A percentile compares a stretch with the other conserved stretches of the same genome.
Evolutionary conservation across 2,888 invertebrate species (phyloP).

Genomic region (Sclerodermus sp.): DNA sequence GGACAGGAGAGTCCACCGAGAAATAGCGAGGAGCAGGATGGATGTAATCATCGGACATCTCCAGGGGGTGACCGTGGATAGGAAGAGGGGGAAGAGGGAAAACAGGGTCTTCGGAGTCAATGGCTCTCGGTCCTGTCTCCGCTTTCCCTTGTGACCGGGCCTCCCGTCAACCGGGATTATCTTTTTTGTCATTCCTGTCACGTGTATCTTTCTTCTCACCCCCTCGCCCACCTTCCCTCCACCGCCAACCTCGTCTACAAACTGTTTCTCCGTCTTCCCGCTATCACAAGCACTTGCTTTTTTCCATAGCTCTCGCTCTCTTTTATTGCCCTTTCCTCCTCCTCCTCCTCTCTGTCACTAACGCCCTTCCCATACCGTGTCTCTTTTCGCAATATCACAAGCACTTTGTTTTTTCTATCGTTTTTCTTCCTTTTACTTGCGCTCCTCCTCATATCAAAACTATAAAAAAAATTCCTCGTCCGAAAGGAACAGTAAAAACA

Average conservation of each 20-base stretch:
- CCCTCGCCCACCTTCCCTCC: slow-evolving; percentile 7
- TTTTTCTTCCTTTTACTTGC: too few relatives aligned
- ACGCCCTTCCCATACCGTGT: background rate
- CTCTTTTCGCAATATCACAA: background rate
- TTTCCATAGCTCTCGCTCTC: background rate
- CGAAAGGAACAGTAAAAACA: too few relatives aligned
- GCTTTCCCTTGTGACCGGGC: slow-evolving; percentile 31
- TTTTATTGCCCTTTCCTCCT: slow-evolving; percentile 6
- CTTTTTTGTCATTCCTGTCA: slow-evolving; percentile 50
- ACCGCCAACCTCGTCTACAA: slow-evolving; percentile 8
- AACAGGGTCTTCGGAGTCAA: slow-evolving; percentile 40
- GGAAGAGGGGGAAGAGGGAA: slow-evolving; percentile 20
- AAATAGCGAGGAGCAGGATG: slow-evolving; percentile 16
- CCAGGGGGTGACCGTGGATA: slow-evolving; percentile 26
- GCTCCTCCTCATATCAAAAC: too few relatives aligned
- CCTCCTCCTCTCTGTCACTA: background rate
- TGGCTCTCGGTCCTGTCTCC: slow-evolving; percentile 33
- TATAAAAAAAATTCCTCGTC: too few relatives aligned
- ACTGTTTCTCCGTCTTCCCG: slow-evolving; percentile 6
- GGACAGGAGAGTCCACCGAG: background rate
- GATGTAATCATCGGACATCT: slow-evolving; percentile 39
- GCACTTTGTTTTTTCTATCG: too few relatives aligned
- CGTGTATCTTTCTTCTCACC: slow-evolving; percentile 36
- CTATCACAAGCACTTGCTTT: background rate
- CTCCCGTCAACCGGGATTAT: slow-evolving; percentile 42